Conservation (phyloP, 2,113 vertebrate genomes). For the Chlorodrepanis virens region DNA sequence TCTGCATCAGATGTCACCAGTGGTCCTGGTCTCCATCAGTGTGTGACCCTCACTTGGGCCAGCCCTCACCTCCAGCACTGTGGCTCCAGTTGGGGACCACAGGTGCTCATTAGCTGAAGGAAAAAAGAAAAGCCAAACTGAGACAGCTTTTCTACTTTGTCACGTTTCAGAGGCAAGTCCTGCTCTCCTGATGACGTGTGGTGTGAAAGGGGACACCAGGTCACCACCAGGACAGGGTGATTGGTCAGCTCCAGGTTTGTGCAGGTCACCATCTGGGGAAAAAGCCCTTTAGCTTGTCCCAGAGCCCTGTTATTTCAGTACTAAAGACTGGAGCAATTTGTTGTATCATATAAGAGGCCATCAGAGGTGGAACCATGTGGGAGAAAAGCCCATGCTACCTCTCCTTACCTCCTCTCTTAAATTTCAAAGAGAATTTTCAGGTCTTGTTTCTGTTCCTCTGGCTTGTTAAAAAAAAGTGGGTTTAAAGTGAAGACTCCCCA, state of each 20-base stretch:
- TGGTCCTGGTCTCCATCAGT: background rate
- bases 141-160: background rate
- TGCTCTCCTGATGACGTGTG: background rate
- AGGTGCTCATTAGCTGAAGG: background rate
- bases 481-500: background rate
- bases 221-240: background rate
- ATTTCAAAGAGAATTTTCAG: background rate
- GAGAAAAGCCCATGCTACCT: background rate
- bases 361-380: background rate
- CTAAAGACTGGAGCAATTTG: background rate
- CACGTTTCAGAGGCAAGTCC: background rate
- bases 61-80: background rate
- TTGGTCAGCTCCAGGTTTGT: background rate
- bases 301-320: background rate
- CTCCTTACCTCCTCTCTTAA: background rate
- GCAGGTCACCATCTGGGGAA: background rate
- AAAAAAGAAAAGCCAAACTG: background rate
- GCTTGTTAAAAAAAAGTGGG: background rate
- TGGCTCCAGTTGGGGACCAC: background rate
- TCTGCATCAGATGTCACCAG: background rate
- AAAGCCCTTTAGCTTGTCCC: background rate
- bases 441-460: background rate
- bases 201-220: background rate
- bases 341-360: background rate
- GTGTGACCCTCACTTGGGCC: background rate